Base-by-base conservation (phyloP, 2,797 vertebrate genomes). In the Crenuchus spilurus region DNA sequence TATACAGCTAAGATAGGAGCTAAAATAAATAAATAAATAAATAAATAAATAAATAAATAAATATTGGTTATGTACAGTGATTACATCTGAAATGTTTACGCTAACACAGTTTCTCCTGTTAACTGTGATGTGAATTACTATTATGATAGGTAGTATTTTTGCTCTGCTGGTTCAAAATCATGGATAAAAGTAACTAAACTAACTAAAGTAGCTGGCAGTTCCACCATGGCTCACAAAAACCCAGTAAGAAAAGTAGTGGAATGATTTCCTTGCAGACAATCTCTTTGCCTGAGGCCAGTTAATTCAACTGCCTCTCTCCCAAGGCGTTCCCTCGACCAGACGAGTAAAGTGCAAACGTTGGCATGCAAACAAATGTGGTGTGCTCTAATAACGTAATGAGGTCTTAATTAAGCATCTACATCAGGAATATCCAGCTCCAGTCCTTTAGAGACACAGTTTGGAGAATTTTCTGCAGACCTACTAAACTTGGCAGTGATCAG, bases 311-410 rank as follows among this genome's bases (percentile, higher is more conserved):
- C 48, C 52, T 63, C 31, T 60, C 30, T 24, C 46, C 37, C 37
- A n/a, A 49, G 44, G 49, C 63, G 60, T 63, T 28, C 49, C 41
- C 46, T 69, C 41, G 39, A 64, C 41, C 37, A 63, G 22, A 62
- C 9, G 16, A 46, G n/a, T 48, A 26, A 70, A 78, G 58, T 49
- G 51, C 48, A 46, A 31, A 69, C 70, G 68, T 57, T 55, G 64
- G 55, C 57, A 48, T 48, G 46, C 67, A 52, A 64, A 69, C 71
- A 41, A 39, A 65, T 70, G 62, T 66, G 65, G 49, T 48, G 68
- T 48, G 57, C 26, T 49, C 52, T 26, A 69, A 66, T n/a, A 61
- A 24, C 57, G 39, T 57, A 16, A 44, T 37, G 55, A 54, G 48
- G 28, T 41, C 52, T 67, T 24, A 28, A 61, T 11, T 41, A 44